Evolutionary conservation across 2,888 invertebrate species (phyloP), one percentile per base, ranked within the genome.

Genomic region (Tineola bisselliella): DNA sequence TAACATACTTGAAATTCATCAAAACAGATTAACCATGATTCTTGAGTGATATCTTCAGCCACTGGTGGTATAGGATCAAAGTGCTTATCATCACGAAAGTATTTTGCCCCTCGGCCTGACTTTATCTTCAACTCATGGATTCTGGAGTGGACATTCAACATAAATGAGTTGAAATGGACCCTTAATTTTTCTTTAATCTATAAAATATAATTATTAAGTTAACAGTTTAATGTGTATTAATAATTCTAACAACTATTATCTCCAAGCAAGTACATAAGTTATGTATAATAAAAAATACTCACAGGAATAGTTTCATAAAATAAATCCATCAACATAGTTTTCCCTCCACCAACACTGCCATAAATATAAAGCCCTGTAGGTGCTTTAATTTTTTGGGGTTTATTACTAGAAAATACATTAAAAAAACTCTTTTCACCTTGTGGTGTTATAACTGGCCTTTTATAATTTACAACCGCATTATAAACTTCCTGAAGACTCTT

Each of bases 241-340:
- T 25, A 6, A 25, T 63, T 18, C 63, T 48, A 56, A n/a, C 30
- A 19, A 62, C 56, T 25, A 31, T 1, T 58, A 62, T 25, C n/a
- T 18, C 17, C 0, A 18, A 4, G 2, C 13, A 13, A 44, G 44
- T 44, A 13, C 15, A 15, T 15, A 44, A 44, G n/a, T n/a, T 44
- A 44, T 5, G 3, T 33, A 30, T 48, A 61, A 19, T 60, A 12
- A 63, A 58, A 63, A 25, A 30, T 62, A 65, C 66, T 67, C 65
- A 70, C 69, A 62, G 87, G 86, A 25, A 82, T 70, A 65, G 79
- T 81, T 68, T 96, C 91, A 87, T 93, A 96, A 84, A 99, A 99
- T 70, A 99, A 84, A 84, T 99, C 99, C 99, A 99, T 99, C 62
- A 99, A 84, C 93, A 99, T 99, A 6, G 99, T 99, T 89, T 99